Percentiles rank a stretch among this genome's conserved stretches.
Conservation (phyloP, 2,797 vertebrate species). For the Smutsia gigantea region DNA sequence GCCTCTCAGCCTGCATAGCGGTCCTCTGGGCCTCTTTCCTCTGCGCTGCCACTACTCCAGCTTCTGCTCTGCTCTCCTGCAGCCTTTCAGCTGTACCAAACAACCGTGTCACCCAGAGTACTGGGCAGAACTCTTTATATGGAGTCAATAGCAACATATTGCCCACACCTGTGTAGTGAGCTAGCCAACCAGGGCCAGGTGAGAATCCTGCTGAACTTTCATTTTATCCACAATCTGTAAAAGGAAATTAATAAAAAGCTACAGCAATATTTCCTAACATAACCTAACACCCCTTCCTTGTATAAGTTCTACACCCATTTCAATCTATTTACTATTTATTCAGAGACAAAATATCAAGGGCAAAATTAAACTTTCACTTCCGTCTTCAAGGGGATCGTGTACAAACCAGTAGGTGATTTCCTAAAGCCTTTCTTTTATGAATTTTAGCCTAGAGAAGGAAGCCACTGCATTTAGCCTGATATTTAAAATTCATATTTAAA, state of each 20-base stretch:
- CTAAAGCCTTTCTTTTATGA: neutral
- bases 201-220: too few species aligned
- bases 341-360: neutral
- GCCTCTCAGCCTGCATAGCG: too few species aligned
- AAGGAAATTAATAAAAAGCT: neutral
- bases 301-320: neutral
- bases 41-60: too few species aligned
- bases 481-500: slow-evolving; percentile 27
- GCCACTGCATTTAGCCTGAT: neutral
- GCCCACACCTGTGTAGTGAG: too few species aligned
- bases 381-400: neutral
- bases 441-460: slow-evolving; percentile 3
- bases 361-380: neutral
- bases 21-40: too few species aligned
- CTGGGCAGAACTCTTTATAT: too few species aligned
- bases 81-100: too few species aligned
- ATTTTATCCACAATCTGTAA: neutral
- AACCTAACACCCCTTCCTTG: neutral
- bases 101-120: too few species aligned
- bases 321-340: neutral
- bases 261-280: neutral
- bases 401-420: neutral
- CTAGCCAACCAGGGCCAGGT: too few species aligned
- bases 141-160: too few species aligned
- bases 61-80: too few species aligned